Evolutionary conservation across 92 coral and sea anemone species (phyloP), one percentile per base, ranked within the genome.

Genomic region (Paragorgia papillata): DNA sequence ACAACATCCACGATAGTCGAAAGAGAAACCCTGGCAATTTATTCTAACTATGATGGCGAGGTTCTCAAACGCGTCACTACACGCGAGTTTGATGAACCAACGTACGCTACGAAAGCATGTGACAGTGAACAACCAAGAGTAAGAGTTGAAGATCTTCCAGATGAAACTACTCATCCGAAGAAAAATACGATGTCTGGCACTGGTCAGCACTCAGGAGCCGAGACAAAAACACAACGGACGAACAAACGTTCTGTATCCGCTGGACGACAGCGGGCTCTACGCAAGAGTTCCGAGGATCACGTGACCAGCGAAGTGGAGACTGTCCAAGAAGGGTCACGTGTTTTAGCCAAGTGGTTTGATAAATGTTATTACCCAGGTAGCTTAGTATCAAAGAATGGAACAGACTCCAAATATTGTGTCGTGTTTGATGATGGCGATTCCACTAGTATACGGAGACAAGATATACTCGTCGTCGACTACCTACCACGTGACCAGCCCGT

Each of bases 311-410:
- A 46, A 7, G 43, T 10, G 10, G 17, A 46, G n/a, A 15, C 7
- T 46, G 44, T 68, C 7, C 58, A 25, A n/a, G 78, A 53, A 10
- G 91, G 91, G 18, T 88, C 86, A 9, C 91, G 97, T 26, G 97
- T 95, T 32, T 86, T 88, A 19, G 99, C 99, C 9, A 89, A 80
- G 55, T 95, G 99, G 99, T 74, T 83, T 28, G 99, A 95, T 54
- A 73, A 75, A n/a, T 78, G 75, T 46, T 95, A 81, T 63, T 95
- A 95, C 75, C 99, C 99, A 0, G 99, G 99, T 7, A 41, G 30
- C 24, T 66, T 95, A 24, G 43, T 84, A 13, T 64, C 85, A 0
- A 90, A 88, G 69, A 69, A 57, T 28, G 83, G 82, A 5, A 26
- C 14, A 8, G 88, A 66, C 27, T 3, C 78, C 18, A 79, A 64